Conservation (phyloP, 2,113 vertebrate genomes). For the Nothocercus julius region DNA sequence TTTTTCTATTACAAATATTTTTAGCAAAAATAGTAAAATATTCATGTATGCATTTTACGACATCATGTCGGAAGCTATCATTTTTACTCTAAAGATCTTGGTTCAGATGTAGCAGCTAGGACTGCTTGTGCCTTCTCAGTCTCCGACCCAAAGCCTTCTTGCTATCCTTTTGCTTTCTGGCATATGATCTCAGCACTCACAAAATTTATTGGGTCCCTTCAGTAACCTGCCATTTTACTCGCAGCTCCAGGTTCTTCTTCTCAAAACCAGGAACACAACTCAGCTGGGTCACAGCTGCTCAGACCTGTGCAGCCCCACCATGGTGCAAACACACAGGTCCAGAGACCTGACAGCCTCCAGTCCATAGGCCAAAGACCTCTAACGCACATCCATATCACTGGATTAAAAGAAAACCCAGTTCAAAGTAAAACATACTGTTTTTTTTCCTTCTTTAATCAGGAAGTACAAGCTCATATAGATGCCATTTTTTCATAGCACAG, state of each 20-base stretch:
- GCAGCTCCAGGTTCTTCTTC: background rate
- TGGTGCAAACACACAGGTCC: background rate
- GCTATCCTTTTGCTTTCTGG: background rate
- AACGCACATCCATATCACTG: too few relatives aligned
- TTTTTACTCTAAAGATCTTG: background rate
- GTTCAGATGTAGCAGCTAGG: background rate
- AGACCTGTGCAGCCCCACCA: background rate
- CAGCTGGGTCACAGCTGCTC: background rate
- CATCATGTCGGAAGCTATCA: background rate
- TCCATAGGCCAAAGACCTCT: background rate
- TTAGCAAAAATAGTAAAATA: background rate
- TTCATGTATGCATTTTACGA: background rate
- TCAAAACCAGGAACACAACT: background rate
- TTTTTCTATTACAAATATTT: background rate
- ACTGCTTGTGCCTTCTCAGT: background rate
- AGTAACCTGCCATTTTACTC: background rate
- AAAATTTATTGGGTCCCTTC: background rate
- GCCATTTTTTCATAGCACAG: too few relatives aligned
- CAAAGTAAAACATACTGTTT: too few relatives aligned
- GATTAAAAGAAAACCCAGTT: too few relatives aligned
- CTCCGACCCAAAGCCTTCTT: background rate
- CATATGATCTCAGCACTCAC: accelerated
- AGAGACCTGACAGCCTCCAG: background rate
- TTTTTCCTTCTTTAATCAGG: too few relatives aligned
- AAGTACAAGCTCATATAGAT: too few relatives aligned